A percentile compares a stretch with the other conserved stretches of the same genome.
phyloP scores from a whole-genome alignment of 2,797 vertebrate genomes.

The Triplophysa yarkandensis region DNA sequence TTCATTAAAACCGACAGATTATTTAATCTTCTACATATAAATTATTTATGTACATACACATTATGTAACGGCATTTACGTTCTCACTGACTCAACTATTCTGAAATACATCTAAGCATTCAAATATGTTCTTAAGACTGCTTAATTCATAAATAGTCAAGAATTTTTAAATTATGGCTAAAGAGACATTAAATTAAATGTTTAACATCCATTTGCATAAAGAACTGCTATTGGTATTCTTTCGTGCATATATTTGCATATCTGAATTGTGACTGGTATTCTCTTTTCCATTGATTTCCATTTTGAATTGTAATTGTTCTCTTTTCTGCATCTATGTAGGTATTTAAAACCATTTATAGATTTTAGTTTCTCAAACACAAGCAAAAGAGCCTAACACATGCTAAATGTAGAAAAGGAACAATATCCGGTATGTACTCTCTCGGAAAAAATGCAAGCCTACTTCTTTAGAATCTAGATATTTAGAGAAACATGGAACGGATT shows the following conservation, averaged over 20 bases:
- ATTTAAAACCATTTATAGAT: not conserved
- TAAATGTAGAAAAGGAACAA: not conserved
- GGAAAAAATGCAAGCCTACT: not conserved
- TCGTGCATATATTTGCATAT: not conserved
- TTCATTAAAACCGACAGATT: conserved; percentile 8
- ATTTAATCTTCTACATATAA: too few species aligned
- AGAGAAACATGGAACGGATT: too few species aligned
- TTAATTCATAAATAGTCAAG: too few species aligned
- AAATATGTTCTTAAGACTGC: too few species aligned
- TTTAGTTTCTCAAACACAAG: not conserved
- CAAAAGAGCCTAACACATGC: not conserved
- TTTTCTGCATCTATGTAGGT: not conserved
- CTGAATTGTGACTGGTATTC: not conserved
- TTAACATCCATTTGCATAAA: not conserved
- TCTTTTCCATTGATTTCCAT: not conserved
- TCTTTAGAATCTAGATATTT: too few species aligned
- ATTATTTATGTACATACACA: not conserved
- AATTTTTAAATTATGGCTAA: too few species aligned
- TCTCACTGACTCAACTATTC: not conserved
- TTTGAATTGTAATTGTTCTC: not conserved
- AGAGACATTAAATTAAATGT: not conserved
- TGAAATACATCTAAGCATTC: not conserved
- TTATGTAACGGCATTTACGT: not conserved
- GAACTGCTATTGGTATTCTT: not conserved
- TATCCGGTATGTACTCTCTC: not conserved